These are phyloP conservation scores for Eulemur rubriventer DNA, from an alignment of 2,797 vertebrate genomes.

Conservation along the genomic window DNA sequence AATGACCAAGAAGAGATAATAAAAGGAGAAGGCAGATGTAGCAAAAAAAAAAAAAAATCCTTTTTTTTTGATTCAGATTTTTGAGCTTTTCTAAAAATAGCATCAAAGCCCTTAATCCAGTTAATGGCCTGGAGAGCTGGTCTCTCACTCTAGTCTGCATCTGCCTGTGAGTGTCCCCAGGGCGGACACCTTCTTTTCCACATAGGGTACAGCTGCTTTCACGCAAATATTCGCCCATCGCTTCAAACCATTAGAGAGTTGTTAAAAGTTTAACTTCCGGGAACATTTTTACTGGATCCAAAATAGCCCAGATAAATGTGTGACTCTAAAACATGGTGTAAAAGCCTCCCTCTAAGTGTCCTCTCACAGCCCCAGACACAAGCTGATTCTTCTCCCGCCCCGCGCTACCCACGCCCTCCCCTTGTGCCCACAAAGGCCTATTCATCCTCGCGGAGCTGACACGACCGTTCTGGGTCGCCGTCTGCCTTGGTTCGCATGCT, in stretches of 20 bases:
- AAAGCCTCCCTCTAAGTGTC: not conserved
- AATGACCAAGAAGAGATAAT: not conserved
- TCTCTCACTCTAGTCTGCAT: fast-evolving
- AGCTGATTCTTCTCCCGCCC: constrained; percentile 65
- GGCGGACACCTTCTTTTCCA: not conserved
- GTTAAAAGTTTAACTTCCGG: not conserved
- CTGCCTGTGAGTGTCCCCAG: not conserved
- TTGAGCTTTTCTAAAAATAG: constrained; percentile 45
- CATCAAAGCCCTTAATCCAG: not conserved
- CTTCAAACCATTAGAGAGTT: not conserved
- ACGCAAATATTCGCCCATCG: not conserved
- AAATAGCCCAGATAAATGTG: not conserved
- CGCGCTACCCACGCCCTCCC: constrained; percentile 48
- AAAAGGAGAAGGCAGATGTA: not conserved
- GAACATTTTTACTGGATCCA: not conserved
- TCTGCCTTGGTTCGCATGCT: constrained; percentile 18
- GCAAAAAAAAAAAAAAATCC: not conserved
- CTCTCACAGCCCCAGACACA: constrained; percentile 37
- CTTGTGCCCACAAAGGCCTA: constrained; percentile 69
- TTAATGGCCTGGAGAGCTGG: fast-evolving
- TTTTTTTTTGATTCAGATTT: not conserved
- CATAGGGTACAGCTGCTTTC: not conserved
- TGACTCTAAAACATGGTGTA: not conserved
- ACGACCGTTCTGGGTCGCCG: constrained; percentile 58
- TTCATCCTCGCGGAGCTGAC: constrained; percentile 67